Conservation (phyloP, 2,888 invertebrate species). For the Mongoloraphidia duomilia region DNA sequence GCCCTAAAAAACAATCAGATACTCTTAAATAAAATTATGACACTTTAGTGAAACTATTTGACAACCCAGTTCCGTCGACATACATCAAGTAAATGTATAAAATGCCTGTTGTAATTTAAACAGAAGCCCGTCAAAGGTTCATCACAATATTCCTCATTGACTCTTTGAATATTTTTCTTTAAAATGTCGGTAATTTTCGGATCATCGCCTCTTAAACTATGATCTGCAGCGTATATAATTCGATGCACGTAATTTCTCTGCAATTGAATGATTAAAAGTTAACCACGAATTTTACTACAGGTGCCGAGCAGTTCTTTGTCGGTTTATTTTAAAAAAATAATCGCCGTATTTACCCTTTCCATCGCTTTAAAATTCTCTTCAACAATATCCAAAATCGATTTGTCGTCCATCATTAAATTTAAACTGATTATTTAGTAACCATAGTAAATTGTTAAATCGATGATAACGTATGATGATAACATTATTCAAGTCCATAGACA, state of each 20-base stretch:
- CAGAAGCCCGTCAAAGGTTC: conserved; percentile 15
- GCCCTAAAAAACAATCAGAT: conserved; percentile 23
- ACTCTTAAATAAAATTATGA: neutral
- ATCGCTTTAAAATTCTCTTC: conserved; percentile 13
- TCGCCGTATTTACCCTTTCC: conserved; percentile 10
- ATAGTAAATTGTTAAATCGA: too few species aligned
- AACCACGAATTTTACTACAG: too few species aligned
- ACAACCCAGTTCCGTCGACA: neutral
- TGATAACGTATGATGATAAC: too few species aligned
- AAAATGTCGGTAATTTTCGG: conserved; percentile 27
- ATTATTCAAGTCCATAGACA: too few species aligned
- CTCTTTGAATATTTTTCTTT: conserved; percentile 22
- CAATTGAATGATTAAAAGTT: conserved; percentile 9
- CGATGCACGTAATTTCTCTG: conserved; percentile 35
- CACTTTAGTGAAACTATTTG: neutral
- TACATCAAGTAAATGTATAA: conserved; percentile 22
- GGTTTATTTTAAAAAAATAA: too few species aligned
- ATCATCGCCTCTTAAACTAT: conserved; percentile 24
- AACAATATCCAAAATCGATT: conserved; percentile 13
- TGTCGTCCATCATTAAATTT: conserved; percentile 8
- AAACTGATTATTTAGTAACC: too few species aligned
- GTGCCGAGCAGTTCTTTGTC: too few species aligned
- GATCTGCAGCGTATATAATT: conserved; percentile 34
- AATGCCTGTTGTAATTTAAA: conserved; percentile 13
- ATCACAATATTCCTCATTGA: conserved; percentile 15